Evolutionary conservation across 2,113 vertebrate species (phyloP).

Genomic region (Pteronura brasiliensis): DNA sequence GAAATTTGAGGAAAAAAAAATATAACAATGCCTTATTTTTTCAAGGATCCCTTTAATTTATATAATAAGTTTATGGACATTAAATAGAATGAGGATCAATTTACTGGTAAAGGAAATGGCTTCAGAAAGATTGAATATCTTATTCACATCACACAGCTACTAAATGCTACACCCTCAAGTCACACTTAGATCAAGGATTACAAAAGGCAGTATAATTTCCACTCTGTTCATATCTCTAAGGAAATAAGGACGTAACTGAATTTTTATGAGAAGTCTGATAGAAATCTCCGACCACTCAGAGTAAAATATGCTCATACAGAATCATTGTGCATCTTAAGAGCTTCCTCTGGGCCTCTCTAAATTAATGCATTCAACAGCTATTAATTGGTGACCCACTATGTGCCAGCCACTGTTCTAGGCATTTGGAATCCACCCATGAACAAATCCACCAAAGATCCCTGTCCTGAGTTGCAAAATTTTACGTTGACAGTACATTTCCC

Average conservation of each 20-base stretch:
- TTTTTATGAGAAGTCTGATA: background rate
- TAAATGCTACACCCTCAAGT: background rate
- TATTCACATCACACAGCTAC: background rate
- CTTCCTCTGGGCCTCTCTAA: background rate
- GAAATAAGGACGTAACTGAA: background rate
- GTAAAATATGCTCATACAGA: background rate
- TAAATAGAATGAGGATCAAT: background rate
- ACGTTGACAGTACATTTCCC: background rate
- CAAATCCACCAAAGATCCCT: background rate
- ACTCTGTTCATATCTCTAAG: background rate
- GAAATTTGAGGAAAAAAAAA: background rate
- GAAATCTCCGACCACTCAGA: background rate
- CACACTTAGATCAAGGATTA: background rate
- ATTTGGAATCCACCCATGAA: background rate
- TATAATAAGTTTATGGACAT: background rate
- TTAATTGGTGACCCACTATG: background rate
- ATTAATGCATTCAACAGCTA: background rate
- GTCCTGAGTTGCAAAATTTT: background rate
- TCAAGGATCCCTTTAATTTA: background rate
- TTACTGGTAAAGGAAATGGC: background rate
- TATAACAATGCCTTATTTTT: background rate
- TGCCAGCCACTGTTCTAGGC: background rate
- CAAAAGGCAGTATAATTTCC: background rate
- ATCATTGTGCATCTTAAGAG: background rate
- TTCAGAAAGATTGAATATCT: background rate